Evolutionary conservation across 2,113 vertebrate species (phyloP).

Genomic region (Percopsis transmontana): DNA sequence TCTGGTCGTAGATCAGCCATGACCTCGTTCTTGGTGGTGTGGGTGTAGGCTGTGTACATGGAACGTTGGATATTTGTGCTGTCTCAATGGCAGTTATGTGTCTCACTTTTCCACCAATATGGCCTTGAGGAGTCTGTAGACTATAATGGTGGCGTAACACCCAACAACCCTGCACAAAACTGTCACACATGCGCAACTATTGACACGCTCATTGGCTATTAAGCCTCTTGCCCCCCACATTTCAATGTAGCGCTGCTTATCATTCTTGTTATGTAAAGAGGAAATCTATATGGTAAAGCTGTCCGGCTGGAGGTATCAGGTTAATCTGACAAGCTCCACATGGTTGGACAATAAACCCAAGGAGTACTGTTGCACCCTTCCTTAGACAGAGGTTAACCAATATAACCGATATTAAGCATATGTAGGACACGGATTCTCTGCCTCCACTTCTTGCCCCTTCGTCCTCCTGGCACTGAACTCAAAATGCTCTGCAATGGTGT

Average conservation of each 20-base stretch:
- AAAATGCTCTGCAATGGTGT: neutral
- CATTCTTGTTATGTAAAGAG: no score
- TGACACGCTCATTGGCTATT: neutral
- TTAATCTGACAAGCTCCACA: slow-evolving; percentile 4
- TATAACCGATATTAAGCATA: slow-evolving; percentile 14
- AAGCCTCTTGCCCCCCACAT: neutral
- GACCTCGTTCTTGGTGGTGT: neutral
- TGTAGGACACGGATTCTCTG: slow-evolving; percentile 18
- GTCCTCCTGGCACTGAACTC: slow-evolving; percentile 19
- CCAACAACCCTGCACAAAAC: neutral
- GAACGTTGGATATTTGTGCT: neutral
- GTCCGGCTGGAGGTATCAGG: slow-evolving; percentile 10
- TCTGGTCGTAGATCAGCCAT: neutral
- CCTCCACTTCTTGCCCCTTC: neutral
- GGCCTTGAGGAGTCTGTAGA: neutral
- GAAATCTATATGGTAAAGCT: no score
- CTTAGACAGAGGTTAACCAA: slow-evolving; percentile 8
- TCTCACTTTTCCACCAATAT: neutral
- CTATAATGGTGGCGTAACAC: neutral
- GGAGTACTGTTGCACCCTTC: neutral
- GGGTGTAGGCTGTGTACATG: neutral
- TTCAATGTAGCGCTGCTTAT: no score
- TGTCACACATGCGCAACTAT: neutral
- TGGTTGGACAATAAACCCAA: slow-evolving; percentile 7
- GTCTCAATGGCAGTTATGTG: neutral